These are phyloP conservation scores for Amphipoea oculea DNA, from an alignment of 2,888 invertebrate species.

Conservation along the genomic window DNA sequence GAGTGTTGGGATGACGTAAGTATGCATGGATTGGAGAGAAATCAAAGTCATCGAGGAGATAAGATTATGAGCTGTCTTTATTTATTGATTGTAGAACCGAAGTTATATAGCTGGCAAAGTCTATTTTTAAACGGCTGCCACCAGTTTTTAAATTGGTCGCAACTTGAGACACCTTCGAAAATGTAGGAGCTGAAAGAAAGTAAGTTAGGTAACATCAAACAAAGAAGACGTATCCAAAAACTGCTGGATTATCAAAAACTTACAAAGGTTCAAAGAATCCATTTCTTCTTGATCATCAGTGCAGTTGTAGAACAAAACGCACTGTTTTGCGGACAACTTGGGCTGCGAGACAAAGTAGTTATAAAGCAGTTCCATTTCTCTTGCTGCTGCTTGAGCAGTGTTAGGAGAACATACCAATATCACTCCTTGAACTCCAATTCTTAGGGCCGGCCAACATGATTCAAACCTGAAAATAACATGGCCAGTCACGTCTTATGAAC, in stretches of 20 bases:
- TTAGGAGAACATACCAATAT: slow-evolving; percentile 92
- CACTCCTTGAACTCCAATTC: slow-evolving; percentile 92
- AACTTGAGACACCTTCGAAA: slow-evolving; percentile 91
- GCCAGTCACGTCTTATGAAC: neutral
- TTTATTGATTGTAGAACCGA: slow-evolving; percentile 85
- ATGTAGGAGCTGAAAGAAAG: slow-evolving; percentile 89
- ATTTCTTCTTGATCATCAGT: slow-evolving; percentile 86
- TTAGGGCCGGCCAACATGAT: slow-evolving; percentile 94
- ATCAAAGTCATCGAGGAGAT: slow-evolving; percentile 52
- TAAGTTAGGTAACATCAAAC: slow-evolving; percentile 29
- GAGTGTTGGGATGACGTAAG: slow-evolving; percentile 59
- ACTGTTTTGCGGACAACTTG: slow-evolving; percentile 92
- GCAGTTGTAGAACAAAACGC: slow-evolving; percentile 91
- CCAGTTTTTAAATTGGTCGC: slow-evolving; percentile 90
- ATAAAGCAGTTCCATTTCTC: slow-evolving; percentile 91
- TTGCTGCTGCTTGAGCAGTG: slow-evolving; percentile 86
- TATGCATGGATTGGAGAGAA: slow-evolving; percentile 56
- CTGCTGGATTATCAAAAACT: slow-evolving; percentile 65
- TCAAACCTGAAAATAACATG: slow-evolving; percentile 90
- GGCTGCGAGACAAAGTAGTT: slow-evolving; percentile 93
- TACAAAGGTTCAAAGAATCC: slow-evolving; percentile 88
- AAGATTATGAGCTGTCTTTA: slow-evolving; percentile 74
- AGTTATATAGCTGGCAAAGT: slow-evolving; percentile 88
- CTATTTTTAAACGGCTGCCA: slow-evolving; percentile 90
- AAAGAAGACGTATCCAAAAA: neutral